Evolutionary conservation across 2,888 invertebrate genomes (phyloP).

Genomic region (Hedychridium roseum): DNA sequence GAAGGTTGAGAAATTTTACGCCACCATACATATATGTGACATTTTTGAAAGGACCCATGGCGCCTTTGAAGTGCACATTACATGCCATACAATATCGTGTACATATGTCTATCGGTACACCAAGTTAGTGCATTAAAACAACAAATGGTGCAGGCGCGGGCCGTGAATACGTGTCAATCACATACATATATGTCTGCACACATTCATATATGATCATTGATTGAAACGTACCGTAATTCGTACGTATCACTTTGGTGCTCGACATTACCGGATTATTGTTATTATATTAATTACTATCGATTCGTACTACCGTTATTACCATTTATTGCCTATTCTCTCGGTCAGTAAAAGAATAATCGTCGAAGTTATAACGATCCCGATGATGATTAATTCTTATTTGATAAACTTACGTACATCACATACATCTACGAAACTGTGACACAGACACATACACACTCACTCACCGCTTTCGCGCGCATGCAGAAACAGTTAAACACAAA

Average conservation of each 20-base stretch:
- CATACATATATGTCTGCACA: slow-evolving; percentile 10
- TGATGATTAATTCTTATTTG: slow-evolving; percentile 55
- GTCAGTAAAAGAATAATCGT: slow-evolving; percentile 51
- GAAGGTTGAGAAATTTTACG: slow-evolving; percentile 24
- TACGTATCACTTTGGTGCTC: slow-evolving; percentile 60
- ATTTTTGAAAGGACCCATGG: slow-evolving; percentile 24
- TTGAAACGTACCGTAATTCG: slow-evolving; percentile 26
- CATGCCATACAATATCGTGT: slow-evolving; percentile 39
- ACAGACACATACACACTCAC: slow-evolving; percentile 43
- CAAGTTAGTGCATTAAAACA: too few relatives aligned
- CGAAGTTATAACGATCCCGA: slow-evolving; percentile 51
- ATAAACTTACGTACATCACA: slow-evolving; percentile 55
- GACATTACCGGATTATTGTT: slow-evolving; percentile 55
- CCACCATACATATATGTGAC: too few relatives aligned
- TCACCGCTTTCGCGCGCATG: too few relatives aligned
- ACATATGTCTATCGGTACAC: slow-evolving; percentile 7
- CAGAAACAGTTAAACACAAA: too few relatives aligned
- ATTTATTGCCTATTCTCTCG: slow-evolving; percentile 54
- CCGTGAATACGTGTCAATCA: too few relatives aligned
- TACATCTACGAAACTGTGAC: slow-evolving; percentile 22
- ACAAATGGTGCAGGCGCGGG: too few relatives aligned
- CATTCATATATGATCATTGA: slow-evolving; percentile 10
- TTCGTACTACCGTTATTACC: slow-evolving; percentile 51
- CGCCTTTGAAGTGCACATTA: slow-evolving; percentile 31
- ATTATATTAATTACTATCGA: slow-evolving; percentile 45